Evolutionary conservation across 2,888 invertebrate genomes (phyloP), one percentile per base, ranked within the genome.

Genomic region (Byasa hedistus): DNA sequence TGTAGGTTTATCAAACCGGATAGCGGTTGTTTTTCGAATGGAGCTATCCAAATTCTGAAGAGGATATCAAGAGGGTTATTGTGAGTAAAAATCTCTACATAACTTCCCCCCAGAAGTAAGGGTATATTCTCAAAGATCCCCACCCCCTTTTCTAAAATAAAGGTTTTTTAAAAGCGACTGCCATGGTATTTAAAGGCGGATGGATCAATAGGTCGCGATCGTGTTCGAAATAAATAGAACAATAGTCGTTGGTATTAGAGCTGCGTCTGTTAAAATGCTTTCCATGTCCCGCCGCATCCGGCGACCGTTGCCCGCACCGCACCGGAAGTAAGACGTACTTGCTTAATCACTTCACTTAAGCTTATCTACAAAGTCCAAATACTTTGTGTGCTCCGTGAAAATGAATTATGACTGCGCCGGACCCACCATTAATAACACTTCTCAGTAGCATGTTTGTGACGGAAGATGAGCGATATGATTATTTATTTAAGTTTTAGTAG

Each of bases 251-350:
- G 80, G 76, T 81, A 81, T 83, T 83, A 81, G 85, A 81, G 78
- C 77, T 76, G 77, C 75, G 32, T 54, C 81, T 85, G 86, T 91
- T 91, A 91, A 91, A 91, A 91, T 91, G 90, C 91, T 91, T 91
- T 91, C 83, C 90, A 83, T 91, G 91, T 91, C 83, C 77, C 76
- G 77, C 75, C 78, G 80, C 87, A 84, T 90, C 89, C 90, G 90
- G 82, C 78, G 76, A 69, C 81, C 78, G 79, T 78, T 73, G 75
- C 74, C 75, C 69, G 70, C 62, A 66, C 64, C 61, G 68, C 75
- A 71, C 75, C 87, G 90, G 89, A 89, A 89, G 83, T 84, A 79
- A 80, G 80, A 82, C 84, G 82, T 81, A 82, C 79, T 76, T 81
- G 80, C 81, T 78, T 84, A 86, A 86, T 85, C 85, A 80, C 76